Conservation (phyloP, 2,888 invertebrate genomes). For the Piscicola geometra region DNA sequence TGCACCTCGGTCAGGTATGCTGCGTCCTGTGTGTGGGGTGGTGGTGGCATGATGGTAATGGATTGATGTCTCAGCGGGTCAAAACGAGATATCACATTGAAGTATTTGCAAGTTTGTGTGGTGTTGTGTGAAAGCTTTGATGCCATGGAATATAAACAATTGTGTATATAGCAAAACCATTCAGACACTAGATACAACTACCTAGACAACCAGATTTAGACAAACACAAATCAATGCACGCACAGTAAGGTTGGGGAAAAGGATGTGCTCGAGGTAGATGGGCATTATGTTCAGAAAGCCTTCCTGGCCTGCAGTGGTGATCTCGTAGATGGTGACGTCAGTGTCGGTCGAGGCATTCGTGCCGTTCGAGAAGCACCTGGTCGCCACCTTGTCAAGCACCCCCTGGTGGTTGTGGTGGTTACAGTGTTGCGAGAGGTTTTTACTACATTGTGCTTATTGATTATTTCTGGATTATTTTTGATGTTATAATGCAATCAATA, state of each 20-base stretch:
- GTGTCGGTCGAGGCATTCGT: conserved; percentile 83
- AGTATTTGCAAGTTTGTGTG: background rate
- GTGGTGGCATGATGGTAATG: background rate
- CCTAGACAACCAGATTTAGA: no score
- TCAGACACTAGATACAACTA: no score
- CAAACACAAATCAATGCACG: no score
- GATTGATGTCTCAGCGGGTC: background rate
- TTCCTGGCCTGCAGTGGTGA: conserved; percentile 78
- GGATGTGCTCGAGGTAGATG: conserved; percentile 82
- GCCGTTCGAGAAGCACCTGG: conserved; percentile 81
- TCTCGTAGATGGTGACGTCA: conserved; percentile 84
- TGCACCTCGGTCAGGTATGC: conserved; percentile 73
- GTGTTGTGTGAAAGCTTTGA: no score
- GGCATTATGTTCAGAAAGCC: conserved; percentile 84
- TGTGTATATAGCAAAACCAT: no score
- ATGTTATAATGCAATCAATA: no score
- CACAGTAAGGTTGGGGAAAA: conserved; percentile 73
- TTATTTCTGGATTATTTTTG: no score
- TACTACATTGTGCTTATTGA: no score
- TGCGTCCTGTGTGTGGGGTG: conserved; percentile 30
- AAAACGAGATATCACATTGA: background rate
- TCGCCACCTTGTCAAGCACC: conserved; percentile 78
- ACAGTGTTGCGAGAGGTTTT: no score
- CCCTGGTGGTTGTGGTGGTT: conserved; percentile 58
- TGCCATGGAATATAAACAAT: no score